Conservation (phyloP, 2,888 invertebrate genomes). For the Cryptus armator region DNA sequence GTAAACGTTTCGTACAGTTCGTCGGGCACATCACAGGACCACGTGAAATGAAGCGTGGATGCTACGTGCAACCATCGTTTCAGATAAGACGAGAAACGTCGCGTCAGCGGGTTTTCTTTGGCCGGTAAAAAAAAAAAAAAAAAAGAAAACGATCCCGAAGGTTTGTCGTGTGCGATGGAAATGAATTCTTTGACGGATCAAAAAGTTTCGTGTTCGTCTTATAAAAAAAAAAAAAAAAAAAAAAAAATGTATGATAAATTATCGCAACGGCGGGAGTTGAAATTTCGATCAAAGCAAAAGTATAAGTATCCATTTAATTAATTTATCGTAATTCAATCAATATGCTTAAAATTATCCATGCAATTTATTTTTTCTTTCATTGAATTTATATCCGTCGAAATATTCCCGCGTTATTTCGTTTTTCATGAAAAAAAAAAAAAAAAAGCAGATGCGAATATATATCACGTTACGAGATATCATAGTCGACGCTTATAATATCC, state of each 20-base stretch:
- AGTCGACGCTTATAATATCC: neutral
- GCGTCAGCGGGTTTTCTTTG: slow-evolving; percentile 35
- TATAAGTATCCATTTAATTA: neutral
- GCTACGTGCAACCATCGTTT: slow-evolving; percentile 8
- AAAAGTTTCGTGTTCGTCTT: neutral
- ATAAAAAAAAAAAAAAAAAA: neutral
- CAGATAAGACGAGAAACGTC: slow-evolving; percentile 17
- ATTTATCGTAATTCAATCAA: neutral
- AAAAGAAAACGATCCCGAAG: neutral
- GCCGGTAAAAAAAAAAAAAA: neutral
- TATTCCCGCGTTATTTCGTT: too few relatives aligned
- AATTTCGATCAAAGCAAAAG: neutral
- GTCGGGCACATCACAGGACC: slow-evolving; percentile 27
- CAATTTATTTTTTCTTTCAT: neutral
- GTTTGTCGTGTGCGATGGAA: neutral
- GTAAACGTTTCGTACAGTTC: slow-evolving; percentile 48
- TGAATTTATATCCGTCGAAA: too few relatives aligned
- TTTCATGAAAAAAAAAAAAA: too few relatives aligned
- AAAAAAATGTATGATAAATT: neutral
- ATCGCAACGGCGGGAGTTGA: neutral
- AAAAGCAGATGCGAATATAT: too few relatives aligned
- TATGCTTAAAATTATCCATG: neutral
- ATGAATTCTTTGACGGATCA: neutral
- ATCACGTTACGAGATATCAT: too few relatives aligned
- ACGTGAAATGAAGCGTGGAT: slow-evolving; percentile 45